Conservation (phyloP, 2,113 vertebrate genomes). For the Pseudois nayaur region DNA sequence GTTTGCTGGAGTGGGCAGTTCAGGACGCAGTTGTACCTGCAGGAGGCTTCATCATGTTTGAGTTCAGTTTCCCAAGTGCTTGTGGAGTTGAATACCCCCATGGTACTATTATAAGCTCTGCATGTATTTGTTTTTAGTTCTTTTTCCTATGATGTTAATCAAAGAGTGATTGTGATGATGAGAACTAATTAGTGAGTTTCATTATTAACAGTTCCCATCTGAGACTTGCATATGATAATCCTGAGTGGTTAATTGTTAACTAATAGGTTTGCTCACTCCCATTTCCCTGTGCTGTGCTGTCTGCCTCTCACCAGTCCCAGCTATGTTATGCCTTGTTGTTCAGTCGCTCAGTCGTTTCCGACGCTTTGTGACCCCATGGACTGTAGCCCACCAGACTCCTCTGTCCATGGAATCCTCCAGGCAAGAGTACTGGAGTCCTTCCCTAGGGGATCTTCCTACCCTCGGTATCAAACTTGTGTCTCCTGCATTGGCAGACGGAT, state of each 20-base stretch:
- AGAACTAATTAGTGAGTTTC: conserved; percentile 61
- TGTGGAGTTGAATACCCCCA: background rate
- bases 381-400: background rate
- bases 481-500: background rate
- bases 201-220: conserved; percentile 55
- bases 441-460: background rate
- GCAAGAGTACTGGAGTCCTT: background rate
- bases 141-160: conserved; percentile 51
- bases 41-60: background rate
- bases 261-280: conserved; percentile 7
- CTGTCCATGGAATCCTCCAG: background rate
- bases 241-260: conserved; percentile 51
- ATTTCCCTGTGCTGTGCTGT: background rate
- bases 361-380: background rate
- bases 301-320: background rate
- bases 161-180: conserved; percentile 53
- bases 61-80: background rate
- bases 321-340: background rate
- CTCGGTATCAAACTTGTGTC: background rate
- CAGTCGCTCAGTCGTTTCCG: background rate
- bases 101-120: background rate
- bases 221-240: conserved; percentile 54
- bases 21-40: background rate
- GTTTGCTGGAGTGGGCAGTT: background rate
- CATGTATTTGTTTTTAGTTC: conserved; percentile 34